phyloP scores from a whole-genome alignment of 2,113 vertebrate species.

The Gymnobelideus leadbeateri region DNA sequence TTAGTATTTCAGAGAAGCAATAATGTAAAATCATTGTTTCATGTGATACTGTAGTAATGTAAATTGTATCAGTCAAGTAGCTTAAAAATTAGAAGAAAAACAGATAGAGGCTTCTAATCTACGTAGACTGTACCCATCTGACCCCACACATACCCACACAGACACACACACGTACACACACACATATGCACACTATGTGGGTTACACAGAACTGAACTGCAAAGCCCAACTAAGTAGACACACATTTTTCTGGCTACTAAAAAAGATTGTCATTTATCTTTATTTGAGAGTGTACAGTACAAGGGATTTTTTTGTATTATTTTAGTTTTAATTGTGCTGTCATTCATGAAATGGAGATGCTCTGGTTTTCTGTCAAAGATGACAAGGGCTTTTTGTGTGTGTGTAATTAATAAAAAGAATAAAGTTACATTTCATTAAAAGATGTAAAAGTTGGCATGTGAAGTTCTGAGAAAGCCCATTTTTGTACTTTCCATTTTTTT shows the following conservation, averaged over 20 bases:
- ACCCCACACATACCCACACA: too few relatives aligned
- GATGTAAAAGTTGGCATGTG: not conserved
- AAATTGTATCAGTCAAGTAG: slow-evolving; percentile 87
- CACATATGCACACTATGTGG: slow-evolving; percentile 77
- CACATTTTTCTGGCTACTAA: slow-evolving; percentile 84
- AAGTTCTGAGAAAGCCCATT: not conserved
- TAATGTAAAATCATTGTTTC: slow-evolving; percentile 87
- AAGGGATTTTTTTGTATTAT: slow-evolving; percentile 81
- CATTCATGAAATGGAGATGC: slow-evolving; percentile 85
- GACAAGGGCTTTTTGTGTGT: slow-evolving; percentile 83
- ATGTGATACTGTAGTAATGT: slow-evolving; percentile 87
- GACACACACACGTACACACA: too few relatives aligned
- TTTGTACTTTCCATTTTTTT: not conserved
- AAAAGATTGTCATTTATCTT: slow-evolving; percentile 83
- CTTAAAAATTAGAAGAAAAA: slow-evolving; percentile 86
- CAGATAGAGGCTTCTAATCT: slow-evolving; percentile 81
- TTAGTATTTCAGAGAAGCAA: slow-evolving; percentile 88
- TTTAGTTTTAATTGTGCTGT: slow-evolving; percentile 89
- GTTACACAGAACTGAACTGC: slow-evolving; percentile 67
- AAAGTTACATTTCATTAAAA: slow-evolving; percentile 84
- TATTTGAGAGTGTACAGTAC: slow-evolving; percentile 86
- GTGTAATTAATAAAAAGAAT: slow-evolving; percentile 81
- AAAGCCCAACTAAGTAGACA: slow-evolving; percentile 82
- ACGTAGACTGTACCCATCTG: slow-evolving; percentile 76
- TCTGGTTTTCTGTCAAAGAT: slow-evolving; percentile 86